phyloP scores from a whole-genome alignment of 1,140 invertebrate species.

The Meloidogyne hapla region DNA sequence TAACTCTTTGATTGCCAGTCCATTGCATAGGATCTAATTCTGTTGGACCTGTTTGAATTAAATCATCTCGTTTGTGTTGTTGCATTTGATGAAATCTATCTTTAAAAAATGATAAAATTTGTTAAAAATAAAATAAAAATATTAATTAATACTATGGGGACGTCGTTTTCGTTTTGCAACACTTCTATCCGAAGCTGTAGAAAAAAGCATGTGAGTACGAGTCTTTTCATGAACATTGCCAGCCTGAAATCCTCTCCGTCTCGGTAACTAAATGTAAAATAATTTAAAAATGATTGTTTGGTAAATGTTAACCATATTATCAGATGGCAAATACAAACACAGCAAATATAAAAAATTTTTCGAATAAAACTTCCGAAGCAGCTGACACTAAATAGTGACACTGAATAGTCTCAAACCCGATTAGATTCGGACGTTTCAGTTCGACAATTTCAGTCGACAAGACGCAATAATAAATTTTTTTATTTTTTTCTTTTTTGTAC shows the following conservation, averaged over 20 bases:
- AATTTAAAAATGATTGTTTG: slow-evolving; percentile 25
- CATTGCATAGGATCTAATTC: slow-evolving; percentile 58
- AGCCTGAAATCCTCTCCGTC: slow-evolving; percentile 54
- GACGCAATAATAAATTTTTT: too few relatives aligned
- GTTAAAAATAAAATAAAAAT: neutral
- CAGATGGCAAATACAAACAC: neutral
- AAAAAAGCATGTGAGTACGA: slow-evolving; percentile 61
- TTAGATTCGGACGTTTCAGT: too few relatives aligned
- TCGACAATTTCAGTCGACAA: too few relatives aligned
- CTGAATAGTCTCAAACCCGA: too few relatives aligned
- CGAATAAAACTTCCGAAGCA: neutral
- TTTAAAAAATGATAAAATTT: slow-evolving; percentile 39
- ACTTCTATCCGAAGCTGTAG: slow-evolving; percentile 56
- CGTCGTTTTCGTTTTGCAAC: slow-evolving; percentile 57
- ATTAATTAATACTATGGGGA: slow-evolving; percentile 60
- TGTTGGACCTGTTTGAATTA: slow-evolving; percentile 54
- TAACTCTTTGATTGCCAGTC: slow-evolving; percentile 62
- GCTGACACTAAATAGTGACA: too few relatives aligned
- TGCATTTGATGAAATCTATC: slow-evolving; percentile 61
- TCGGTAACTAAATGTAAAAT: slow-evolving; percentile 47
- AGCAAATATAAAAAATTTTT: neutral
- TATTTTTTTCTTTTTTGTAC: too few relatives aligned
- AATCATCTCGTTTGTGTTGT: slow-evolving; percentile 63
- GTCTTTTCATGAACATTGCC: slow-evolving; percentile 52
- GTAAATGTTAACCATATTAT: slow-evolving; percentile 16